A percentile compares a stretch with the other conserved stretches of the same genome.
Evolutionary conservation across 2,797 vertebrate species (phyloP).

Genomic region (Echeneis naucrates): DNA sequence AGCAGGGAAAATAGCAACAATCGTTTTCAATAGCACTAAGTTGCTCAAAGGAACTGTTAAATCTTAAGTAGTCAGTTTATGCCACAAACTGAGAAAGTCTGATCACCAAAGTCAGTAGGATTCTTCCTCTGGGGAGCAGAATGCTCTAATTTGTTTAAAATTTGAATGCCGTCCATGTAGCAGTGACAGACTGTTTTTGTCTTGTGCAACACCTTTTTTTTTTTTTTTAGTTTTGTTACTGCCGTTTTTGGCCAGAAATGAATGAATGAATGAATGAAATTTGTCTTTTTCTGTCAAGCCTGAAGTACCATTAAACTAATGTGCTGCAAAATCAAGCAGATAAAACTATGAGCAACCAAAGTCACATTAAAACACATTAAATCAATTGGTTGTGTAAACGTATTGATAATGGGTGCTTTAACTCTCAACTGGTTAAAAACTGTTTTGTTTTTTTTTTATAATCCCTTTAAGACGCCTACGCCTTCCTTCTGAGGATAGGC

Average conservation of each 20-base stretch:
- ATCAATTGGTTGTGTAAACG: not conserved
- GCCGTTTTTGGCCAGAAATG: not conserved
- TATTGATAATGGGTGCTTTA: not conserved
- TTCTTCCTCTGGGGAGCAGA: not conserved
- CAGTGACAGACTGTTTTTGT: not conserved
- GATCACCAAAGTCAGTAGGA: not conserved
- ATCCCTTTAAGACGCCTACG: not conserved
- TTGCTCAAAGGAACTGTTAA: not conserved
- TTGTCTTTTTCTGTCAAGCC: not conserved
- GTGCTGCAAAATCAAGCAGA: not conserved
- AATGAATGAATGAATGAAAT: not conserved
- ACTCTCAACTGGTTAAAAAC: not conserved
- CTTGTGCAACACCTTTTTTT: too few relatives aligned
- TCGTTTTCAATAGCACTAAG: too few relatives aligned
- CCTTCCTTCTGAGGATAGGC: constrained; percentile 4
- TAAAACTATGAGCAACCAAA: not conserved
- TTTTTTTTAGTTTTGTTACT: too few relatives aligned
- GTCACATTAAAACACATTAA: not conserved
- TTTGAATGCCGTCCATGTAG: not conserved
- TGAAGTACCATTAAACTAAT: not conserved
- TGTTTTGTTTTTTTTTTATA: constrained; percentile 3
- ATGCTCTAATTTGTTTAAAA: not conserved
- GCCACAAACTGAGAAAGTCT: too few relatives aligned
- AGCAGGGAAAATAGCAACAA: too few relatives aligned
- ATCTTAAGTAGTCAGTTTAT: not conserved